phyloP scores from a whole-genome alignment of 2,797 vertebrate genomes.

The Semotilus atromaculatus region DNA sequence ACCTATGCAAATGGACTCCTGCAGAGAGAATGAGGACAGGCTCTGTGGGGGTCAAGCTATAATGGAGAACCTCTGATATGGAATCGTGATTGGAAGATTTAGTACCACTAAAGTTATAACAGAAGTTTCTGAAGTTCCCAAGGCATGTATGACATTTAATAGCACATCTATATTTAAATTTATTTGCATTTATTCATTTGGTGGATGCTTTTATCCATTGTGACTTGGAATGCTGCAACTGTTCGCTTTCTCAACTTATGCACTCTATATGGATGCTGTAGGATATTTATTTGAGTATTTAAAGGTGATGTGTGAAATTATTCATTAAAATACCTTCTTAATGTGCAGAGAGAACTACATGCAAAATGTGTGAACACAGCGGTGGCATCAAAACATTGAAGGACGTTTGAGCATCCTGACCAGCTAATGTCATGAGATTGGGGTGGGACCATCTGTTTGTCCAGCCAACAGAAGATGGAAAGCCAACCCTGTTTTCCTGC shows the following conservation, averaged over 20 bases:
- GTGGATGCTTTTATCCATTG: slow-evolving; percentile 33
- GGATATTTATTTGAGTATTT: slow-evolving; percentile 37
- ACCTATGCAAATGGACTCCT: slow-evolving; percentile 58
- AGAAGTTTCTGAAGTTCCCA: slow-evolving; percentile 37
- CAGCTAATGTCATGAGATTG: not conserved
- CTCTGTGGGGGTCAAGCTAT: slow-evolving; percentile 47
- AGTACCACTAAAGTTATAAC: not conserved
- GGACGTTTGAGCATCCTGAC: not conserved
- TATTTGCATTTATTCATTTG: slow-evolving; percentile 45
- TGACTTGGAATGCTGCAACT: not conserved
- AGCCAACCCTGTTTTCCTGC: not conserved
- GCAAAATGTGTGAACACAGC: not conserved
- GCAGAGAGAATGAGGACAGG: slow-evolving; percentile 41
- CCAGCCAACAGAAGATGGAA: not conserved
- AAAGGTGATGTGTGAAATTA: slow-evolving; percentile 18
- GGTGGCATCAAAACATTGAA: not conserved
- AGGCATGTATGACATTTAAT: slow-evolving; percentile 40
- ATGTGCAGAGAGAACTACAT: not conserved
- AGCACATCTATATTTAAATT: slow-evolving; percentile 43
- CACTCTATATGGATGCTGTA: slow-evolving; percentile 11
- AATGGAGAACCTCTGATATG: slow-evolving; percentile 44
- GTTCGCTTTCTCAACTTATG: slow-evolving; percentile 23
- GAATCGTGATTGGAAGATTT: slow-evolving; percentile 41
- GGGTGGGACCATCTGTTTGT: not conserved
- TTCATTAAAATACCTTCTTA: slow-evolving; percentile 22